Base-by-base conservation (phyloP, 2,888 invertebrate genomes). In the Fragum sueziense region DNA sequence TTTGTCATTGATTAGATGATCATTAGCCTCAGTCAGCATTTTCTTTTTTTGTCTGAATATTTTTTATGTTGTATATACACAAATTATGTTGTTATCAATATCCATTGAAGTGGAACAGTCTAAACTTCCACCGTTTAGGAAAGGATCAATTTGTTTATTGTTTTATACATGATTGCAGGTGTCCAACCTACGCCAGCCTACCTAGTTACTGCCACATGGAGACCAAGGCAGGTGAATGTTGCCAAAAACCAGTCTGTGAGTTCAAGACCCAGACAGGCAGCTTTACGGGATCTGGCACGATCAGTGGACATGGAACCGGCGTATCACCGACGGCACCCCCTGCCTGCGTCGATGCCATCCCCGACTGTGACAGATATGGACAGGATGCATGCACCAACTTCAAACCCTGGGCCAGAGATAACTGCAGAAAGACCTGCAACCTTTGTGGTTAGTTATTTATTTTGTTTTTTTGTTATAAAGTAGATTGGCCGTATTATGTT, bases 371-470 rank as follows among this genome's bases (percentile, higher is more conserved):
- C 51, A 79, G 84, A 59, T 89, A 88, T 54, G 86, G 83, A 2
- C 71, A 70, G 20, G 76, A 78, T 52, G 81, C 82, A 31, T 88
- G 89, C 68, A 54, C 52, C 2, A 73, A 74, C 59, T 88, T 84
- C 71, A 59, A 69, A 34, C 79, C 84, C n/a, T 90, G 90, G 90
- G 89, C 90, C 9, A 76, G 78, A 51, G 85, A 85, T 47, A 87
- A 88, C 83, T 90, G 90, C 73, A 75, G 80, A 29, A 87, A 86
- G 37, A 85, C 80, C 33, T 90, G 90, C 74, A 84, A 85, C 27
- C 82, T 86, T 33, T 90, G 90, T 76, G 84, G 87, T 86, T 76
- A 74, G 85, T 79, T 47, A n/a, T n/a, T n/a, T n/a, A n/a, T n/a
- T n/a, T n/a, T n/a, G n/a, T n/a, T n/a, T n/a, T n/a, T n/a, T n/a